phyloP scores from a whole-genome alignment of 2,113 vertebrate species.

The Echinops telfairi region DNA sequence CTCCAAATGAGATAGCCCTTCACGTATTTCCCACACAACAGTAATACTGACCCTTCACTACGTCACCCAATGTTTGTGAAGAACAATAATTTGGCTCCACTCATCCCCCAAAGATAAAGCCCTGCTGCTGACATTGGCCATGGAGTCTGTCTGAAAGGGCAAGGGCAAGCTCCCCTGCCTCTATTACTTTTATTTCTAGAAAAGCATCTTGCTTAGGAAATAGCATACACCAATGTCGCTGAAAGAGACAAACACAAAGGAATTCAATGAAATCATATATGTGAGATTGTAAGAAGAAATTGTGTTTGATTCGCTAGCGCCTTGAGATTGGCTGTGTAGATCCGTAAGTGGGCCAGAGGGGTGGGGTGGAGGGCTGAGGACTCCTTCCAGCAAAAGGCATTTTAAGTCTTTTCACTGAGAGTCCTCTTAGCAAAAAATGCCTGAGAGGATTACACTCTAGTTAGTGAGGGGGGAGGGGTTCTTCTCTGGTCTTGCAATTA shows the following conservation, averaged over 20 bases:
- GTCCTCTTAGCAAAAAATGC: neutral
- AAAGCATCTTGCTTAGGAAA: constrained; percentile 31
- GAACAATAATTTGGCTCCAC: neutral
- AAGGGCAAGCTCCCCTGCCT: neutral
- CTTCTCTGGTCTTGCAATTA: constrained; percentile 4
- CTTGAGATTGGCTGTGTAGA: constrained; percentile 3
- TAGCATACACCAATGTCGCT: neutral
- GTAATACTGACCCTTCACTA: neutral
- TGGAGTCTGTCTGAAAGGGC: constrained; percentile 17
- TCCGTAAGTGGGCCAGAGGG: neutral
- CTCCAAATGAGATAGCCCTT: neutral
- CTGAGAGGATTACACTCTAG: neutral
- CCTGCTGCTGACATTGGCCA: neutral
- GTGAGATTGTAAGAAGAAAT: constrained; percentile 44
- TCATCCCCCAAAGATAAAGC: constrained; percentile 52
- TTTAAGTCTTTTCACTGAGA: neutral
- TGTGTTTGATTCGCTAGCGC: neutral
- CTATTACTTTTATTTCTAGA: constrained; percentile 43
- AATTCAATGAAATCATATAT: constrained; percentile 52
- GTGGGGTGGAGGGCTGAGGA: neutral
- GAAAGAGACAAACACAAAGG: constrained; percentile 27
- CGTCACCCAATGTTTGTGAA: constrained; percentile 48
- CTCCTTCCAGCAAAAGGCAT: neutral
- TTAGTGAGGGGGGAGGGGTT: neutral
- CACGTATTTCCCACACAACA: neutral